Base-by-base conservation (phyloP, 2,797 vertebrate species). In the Rhabdomys pumilio region DNA sequence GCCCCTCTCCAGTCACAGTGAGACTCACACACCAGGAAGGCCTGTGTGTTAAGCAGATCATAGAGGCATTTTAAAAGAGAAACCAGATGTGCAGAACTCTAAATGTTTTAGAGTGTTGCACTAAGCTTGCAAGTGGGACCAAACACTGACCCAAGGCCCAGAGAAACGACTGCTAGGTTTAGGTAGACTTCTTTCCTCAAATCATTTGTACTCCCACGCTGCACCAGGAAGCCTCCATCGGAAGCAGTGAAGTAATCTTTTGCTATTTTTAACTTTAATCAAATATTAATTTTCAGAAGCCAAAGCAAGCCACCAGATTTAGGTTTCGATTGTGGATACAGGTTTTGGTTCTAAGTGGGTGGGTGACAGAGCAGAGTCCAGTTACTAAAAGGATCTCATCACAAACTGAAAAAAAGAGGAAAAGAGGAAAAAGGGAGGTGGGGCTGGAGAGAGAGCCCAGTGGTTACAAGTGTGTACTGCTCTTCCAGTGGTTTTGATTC, bases 211-310 rank as follows among this genome's bases (percentile, higher is more conserved):
- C 61, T 72, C 82, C 4, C 11, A 57, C 57, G 10, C 57, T 53
- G 72, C 83, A 29, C 77, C 77, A 69, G 57, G 85, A 95, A 47
- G 34, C 17, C 82, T 88, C 93, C 38, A 67, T 20, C 75, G 86
- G 59, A 89, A 72, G 31, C 57, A 10, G 63, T 53, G 26, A 24
- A 10, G 26, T 67, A 24, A 61, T 63, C 75, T 44, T 92, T 85
- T 69, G 55, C 1, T n/a, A 38, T 77, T 89, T 92, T 89, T 6
- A 84, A 75, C 63, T 86, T 87, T 57, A 47, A 61, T 50, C 67
- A 89, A 96, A 87, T 76, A 91, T n/a, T 92, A 93, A 89, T 41
- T 92, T 92, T 81, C 79, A 87, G 82, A 86, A 92, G 55, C 57
- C 29, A n/a, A 96, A 90, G 38, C 47, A 59, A 96, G 57, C 11